Evolutionary conservation across 2,888 invertebrate species (phyloP), one percentile per base, ranked within the genome.

Genomic region (Pharmacophagus antenor): DNA sequence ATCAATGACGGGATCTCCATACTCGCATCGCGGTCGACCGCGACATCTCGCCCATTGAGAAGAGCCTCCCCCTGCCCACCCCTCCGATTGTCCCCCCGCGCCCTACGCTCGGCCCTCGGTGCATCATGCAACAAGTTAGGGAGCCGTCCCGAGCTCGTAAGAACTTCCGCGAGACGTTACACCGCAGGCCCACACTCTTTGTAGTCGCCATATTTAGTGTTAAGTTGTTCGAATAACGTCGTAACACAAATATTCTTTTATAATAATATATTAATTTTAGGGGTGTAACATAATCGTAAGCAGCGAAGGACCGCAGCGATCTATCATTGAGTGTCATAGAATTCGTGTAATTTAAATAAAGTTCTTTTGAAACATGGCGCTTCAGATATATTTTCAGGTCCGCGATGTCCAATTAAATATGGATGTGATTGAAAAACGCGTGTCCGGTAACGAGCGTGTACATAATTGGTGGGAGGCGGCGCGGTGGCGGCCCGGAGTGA

Each of bases 371-470:
- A 87, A 84, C 82, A 83, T 80, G 81, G 80, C 77, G 79, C 81
- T 82, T 79, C 80, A 82, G 84, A 88, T 80, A 88, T 80, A 88
- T 87, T 89, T 88, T 82, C 84, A 84, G 88, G 82, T 80, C 84
- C 80, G 83, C 83, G 88, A 87, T 86, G 88, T 87, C 88, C 90
- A 90, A 90, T 90, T 90, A 90, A 90, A 89, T 90, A 90, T 89
- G 90, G 88, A 90, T 90, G 88, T 88, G 90, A 90, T 90, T 88
- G 90, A 90, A 90, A 90, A 90, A 90, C 90, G 90, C 89, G 89
- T 89, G 90, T 89, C 90, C 89, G 86, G 88, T 89, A 90, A 89
- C 90, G 88, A 89, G 88, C 88, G 88, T 88, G 90, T 92, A 88
- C 84, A 85, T 90, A 89, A 90, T 90, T 90, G 89, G 88, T 85